phyloP scores from a whole-genome alignment of 2,797 vertebrate species.

The Cacajao melanocephalus region DNA sequence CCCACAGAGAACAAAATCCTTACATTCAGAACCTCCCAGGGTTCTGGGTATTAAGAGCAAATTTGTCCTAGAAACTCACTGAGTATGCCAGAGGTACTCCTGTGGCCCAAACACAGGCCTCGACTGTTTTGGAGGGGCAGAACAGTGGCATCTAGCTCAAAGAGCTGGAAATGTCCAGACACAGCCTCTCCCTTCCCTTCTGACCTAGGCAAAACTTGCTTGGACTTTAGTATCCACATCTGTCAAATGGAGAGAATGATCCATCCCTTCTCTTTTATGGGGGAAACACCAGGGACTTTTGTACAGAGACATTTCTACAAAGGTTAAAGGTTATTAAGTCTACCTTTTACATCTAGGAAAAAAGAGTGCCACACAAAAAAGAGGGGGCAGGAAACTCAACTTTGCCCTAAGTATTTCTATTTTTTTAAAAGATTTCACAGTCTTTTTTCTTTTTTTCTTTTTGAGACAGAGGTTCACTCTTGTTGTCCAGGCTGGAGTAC shows the following conservation, averaged over 20 bases:
- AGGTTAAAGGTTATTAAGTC: not conserved
- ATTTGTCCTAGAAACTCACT: not conserved
- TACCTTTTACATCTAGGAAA: not conserved
- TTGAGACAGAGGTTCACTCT: not conserved
- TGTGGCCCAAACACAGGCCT: not conserved
- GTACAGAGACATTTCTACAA: not conserved
- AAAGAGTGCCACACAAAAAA: not conserved
- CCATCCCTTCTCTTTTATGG: not conserved
- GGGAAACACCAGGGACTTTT: not conserved
- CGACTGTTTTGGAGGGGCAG: not conserved
- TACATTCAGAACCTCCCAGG: not conserved
- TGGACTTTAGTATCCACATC: not conserved
- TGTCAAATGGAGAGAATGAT: not conserved
- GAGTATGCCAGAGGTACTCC: not conserved
- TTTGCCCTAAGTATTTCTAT: not conserved
- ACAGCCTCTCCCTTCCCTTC: not conserved
- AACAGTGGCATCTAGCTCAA: not conserved
- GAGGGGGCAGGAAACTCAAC: not conserved
- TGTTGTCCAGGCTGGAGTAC: not conserved
- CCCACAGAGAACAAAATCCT: not conserved
- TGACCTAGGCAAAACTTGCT: not conserved
- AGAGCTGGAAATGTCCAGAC: not conserved
- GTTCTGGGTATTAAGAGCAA: not conserved
- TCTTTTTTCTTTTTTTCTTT: not conserved
- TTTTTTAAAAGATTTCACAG: not conserved